These are phyloP conservation scores for Himalopsyche anomala DNA, from an alignment of 2,888 invertebrate genomes.

Conservation along the genomic window DNA sequence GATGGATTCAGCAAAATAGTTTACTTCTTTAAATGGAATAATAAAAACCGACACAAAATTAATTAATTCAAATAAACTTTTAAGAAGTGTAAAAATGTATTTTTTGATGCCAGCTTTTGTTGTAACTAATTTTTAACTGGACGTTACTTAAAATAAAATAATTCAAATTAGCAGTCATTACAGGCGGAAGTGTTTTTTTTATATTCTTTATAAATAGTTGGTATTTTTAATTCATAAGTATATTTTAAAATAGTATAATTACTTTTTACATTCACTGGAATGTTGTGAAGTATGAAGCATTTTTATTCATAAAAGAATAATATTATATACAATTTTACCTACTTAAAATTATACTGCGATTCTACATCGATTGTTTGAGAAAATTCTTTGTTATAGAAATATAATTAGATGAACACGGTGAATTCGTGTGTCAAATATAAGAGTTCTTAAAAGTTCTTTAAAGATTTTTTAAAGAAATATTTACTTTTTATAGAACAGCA, in stretches of 20 bases:
- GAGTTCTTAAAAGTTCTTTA: too few relatives aligned
- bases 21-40: too few relatives aligned
- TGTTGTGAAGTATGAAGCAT: slow-evolving; percentile 49
- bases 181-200: not conserved
- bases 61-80: too few relatives aligned
- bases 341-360: not conserved
- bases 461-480: not conserved
- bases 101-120: not conserved
- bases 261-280: slow-evolving; percentile 37
- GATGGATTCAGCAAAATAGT: too few relatives aligned
- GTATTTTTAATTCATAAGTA: not conserved
- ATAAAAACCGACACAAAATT: too few relatives aligned
- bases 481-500: not conserved
- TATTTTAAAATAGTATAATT: not conserved
- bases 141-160: not conserved
- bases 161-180: not conserved
- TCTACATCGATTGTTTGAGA: not conserved
- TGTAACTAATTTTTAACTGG: not conserved
- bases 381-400: not conserved
- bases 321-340: not conserved
- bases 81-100: not conserved
- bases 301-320: slow-evolving; percentile 39
- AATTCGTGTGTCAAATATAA: not conserved
- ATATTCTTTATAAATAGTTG: slow-evolving; percentile 2
- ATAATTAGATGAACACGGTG: not conserved